Evolutionary conservation across 2,113 vertebrate genomes (phyloP).

Genomic region (Cryptotis parvus): DNA sequence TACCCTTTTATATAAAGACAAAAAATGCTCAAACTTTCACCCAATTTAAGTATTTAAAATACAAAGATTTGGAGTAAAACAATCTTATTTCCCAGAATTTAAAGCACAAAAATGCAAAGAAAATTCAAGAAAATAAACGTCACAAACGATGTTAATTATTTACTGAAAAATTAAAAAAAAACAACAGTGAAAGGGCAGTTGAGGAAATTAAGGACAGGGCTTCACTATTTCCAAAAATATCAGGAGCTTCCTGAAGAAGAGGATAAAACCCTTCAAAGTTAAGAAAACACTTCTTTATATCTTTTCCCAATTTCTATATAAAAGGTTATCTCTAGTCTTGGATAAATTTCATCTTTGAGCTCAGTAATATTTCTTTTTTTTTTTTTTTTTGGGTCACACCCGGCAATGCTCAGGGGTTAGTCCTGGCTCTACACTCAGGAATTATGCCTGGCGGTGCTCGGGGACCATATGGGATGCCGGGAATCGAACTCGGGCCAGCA

Average conservation of each 20-base stretch:
- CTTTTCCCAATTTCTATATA: background rate
- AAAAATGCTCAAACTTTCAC: too few species aligned
- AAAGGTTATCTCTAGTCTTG: conserved; percentile 1
- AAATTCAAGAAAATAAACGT: conserved; percentile 58
- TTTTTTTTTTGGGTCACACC: too few species aligned
- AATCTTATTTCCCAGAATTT: conserved; percentile 45
- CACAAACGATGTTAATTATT: conserved; percentile 9
- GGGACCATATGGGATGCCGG: too few species aligned
- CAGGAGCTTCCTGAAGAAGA: background rate
- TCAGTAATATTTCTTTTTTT: background rate
- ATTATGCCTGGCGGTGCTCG: too few species aligned
- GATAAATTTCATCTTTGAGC: background rate
- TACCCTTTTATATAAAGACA: background rate
- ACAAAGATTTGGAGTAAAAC: conserved; percentile 17
- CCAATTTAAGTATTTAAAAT: conserved; percentile 1
- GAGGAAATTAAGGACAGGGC: background rate
- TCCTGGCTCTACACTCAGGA: too few species aligned
- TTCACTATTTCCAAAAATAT: background rate
- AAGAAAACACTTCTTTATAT: conserved; percentile 10
- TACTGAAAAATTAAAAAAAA: conserved; percentile 47
- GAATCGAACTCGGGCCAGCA: too few species aligned
- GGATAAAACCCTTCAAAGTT: background rate
- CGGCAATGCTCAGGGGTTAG: too few species aligned
- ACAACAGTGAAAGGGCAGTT: conserved; percentile 34
- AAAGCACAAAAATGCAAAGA: conserved; percentile 27